A percentile compares a stretch with the other conserved stretches of the same genome.
These are phyloP conservation scores for Diphyllodes magnificus DNA, from an alignment of 2,113 vertebrate species.

Conservation along the genomic window DNA sequence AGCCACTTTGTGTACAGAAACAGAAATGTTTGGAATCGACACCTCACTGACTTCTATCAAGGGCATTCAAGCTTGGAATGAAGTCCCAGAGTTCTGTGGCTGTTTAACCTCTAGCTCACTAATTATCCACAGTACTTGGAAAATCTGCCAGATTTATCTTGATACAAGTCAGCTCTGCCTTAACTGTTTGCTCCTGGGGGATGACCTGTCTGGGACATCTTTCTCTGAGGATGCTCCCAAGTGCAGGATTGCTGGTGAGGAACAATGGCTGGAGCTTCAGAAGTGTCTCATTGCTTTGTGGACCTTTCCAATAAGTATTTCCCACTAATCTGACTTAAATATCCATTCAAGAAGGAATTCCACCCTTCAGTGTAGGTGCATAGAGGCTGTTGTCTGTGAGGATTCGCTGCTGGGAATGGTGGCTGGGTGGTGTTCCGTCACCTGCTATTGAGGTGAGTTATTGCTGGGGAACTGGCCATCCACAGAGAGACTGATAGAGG, in stretches of 20 bases:
- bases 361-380: rapidly evolving
- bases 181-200: background rate
- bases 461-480: background rate
- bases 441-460: rapidly evolving
- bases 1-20: conserved; percentile 38
- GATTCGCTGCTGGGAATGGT: background rate
- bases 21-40: background rate
- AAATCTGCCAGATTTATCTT: background rate
- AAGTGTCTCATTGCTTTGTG: background rate
- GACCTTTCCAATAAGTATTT: background rate
- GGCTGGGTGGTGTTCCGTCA: background rate
- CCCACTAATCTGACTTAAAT: background rate
- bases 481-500: background rate
- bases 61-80: background rate
- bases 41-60: background rate
- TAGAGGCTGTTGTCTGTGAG: background rate
- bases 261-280: background rate
- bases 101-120: conserved; percentile 12
- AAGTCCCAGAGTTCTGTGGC: background rate
- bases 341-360: rapidly evolving
- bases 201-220: background rate
- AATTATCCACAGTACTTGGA: background rate
- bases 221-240: background rate
- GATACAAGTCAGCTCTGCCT: background rate
- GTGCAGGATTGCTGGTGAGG: rapidly evolving